Percentiles rank a stretch among this genome's conserved stretches.
phyloP scores from a whole-genome alignment of 2,888 invertebrate species.

The Chrysodeixis includens region DNA sequence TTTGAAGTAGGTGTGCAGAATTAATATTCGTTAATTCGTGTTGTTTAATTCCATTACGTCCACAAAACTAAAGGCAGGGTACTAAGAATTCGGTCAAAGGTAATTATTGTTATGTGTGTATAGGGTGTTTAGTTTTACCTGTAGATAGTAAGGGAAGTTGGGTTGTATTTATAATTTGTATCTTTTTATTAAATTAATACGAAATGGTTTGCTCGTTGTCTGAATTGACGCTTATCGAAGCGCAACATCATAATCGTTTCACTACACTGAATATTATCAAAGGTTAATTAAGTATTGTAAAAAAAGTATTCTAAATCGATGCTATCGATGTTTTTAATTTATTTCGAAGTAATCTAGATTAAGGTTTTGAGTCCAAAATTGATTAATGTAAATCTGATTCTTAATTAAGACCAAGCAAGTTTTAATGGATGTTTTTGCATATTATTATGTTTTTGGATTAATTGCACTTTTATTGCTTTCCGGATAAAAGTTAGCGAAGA shows the following conservation, averaged over 20 bases:
- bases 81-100: slow-evolving; percentile 1
- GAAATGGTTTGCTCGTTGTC: not conserved
- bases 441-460: not conserved
- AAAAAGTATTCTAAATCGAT: not conserved
- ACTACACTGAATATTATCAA: not conserved
- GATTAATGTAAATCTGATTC: not conserved
- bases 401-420: not conserved
- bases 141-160: not conserved
- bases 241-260: not conserved
- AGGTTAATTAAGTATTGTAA: not conserved
- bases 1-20: slow-evolving; percentile 48
- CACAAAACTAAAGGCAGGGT: slow-evolving; percentile 11
- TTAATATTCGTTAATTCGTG: slow-evolving; percentile 54
- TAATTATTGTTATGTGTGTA: slow-evolving; percentile 6
- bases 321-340: not conserved
- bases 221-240: not conserved
- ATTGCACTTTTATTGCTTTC: not conserved
- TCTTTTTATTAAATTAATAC: not conserved
- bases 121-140: not conserved
- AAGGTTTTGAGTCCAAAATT: not conserved
- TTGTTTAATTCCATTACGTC: slow-evolving; percentile 35
- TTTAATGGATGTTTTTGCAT: not conserved
- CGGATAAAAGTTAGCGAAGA: not conserved
- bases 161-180: not conserved
- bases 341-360: slow-evolving; percentile 4